Evolutionary conservation across 2,888 invertebrate genomes (phyloP).

Genomic region (Nematopogon swammerdamellus): DNA sequence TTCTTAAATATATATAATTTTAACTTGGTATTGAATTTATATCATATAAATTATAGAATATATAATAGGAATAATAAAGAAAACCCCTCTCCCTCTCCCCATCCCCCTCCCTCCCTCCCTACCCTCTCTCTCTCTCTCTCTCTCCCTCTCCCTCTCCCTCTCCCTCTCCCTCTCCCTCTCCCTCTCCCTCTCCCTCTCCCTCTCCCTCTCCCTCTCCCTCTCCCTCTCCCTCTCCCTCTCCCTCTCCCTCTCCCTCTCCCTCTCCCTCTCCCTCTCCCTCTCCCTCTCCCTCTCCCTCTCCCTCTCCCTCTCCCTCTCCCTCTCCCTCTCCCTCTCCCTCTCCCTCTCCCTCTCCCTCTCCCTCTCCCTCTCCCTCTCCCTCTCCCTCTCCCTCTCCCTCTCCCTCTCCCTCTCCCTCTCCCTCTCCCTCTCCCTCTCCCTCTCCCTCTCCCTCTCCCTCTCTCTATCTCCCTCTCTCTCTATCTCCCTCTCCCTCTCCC

Average conservation of each 20-base stretch:
- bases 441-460: neutral
- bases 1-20: too few relatives aligned
- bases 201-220: neutral
- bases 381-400: neutral
- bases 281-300: neutral
- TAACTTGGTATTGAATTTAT: too few relatives aligned
- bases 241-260: neutral
- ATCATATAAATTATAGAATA: too few relatives aligned
- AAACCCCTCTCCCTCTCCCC: too few relatives aligned
- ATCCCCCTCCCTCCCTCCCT: too few relatives aligned
- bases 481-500: too few relatives aligned
- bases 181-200: neutral
- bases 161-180: neutral
- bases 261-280: neutral
- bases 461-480: too few relatives aligned
- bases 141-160: neutral
- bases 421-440: neutral
- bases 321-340: neutral
- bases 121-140: neutral
- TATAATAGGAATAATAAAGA: too few relatives aligned
- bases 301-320: neutral
- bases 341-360: neutral
- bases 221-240: neutral
- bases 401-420: neutral
- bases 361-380: neutral